phyloP scores from a whole-genome alignment of 2,888 invertebrate species.

The Colostygia pectinataria region DNA sequence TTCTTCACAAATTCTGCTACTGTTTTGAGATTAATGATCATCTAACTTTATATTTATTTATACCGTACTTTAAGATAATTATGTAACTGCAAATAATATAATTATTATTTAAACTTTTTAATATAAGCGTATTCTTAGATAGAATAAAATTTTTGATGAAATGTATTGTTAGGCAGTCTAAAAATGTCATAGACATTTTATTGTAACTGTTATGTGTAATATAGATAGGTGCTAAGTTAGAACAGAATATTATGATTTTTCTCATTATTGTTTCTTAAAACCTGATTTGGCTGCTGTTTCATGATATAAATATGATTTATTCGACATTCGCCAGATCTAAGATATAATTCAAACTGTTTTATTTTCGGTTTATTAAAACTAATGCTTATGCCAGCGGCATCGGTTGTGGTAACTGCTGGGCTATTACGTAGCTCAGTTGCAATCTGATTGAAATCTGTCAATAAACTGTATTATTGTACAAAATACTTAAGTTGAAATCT shows the following conservation, averaged over 20 bases:
- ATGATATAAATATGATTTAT: too few species aligned
- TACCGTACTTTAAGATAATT: background rate
- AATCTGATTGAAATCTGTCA: too few species aligned
- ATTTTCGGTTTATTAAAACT: too few species aligned
- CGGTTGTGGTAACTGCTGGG: too few species aligned
- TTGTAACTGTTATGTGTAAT: constrained; percentile 25
- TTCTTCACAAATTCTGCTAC: constrained; percentile 10
- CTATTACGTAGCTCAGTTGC: too few species aligned
- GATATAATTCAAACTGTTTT: too few species aligned
- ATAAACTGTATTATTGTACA: too few species aligned
- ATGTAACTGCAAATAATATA: background rate
- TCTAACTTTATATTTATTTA: background rate
- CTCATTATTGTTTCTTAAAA: background rate
- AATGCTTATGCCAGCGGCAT: too few species aligned
- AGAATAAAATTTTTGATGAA: constrained; percentile 39
- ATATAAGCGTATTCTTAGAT: constrained; percentile 28
- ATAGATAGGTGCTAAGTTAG: constrained; percentile 2
- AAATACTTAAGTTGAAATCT: too few species aligned
- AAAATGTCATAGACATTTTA: constrained; percentile 46
- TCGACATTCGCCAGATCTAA: too few species aligned
- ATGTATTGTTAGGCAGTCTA: constrained; percentile 39
- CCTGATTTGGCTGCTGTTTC: background rate
- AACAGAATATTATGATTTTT: background rate
- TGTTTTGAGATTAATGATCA: background rate
- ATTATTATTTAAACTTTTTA: background rate